These are phyloP conservation scores for Tyrophagus putrescentiae DNA, from an alignment of 1,140 invertebrate genomes.

Conservation along the genomic window DNA sequence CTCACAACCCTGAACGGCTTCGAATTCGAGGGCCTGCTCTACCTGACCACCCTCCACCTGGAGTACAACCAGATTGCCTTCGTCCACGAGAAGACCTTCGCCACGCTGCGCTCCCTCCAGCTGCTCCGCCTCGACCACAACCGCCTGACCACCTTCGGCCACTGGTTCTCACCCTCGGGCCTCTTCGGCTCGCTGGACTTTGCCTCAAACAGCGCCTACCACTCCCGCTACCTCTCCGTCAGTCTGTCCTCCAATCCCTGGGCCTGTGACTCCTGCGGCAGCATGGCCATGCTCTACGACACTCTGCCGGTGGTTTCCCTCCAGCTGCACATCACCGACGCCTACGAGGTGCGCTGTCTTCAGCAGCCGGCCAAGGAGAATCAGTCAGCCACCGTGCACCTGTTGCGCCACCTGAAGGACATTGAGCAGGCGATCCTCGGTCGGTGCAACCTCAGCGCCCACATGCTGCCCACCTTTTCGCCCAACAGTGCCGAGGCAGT, in stretches of 20 bases:
- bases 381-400: conserved; percentile 15
- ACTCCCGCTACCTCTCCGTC: conserved; percentile 33
- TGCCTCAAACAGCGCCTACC: conserved; percentile 28
- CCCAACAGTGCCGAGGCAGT: no score
- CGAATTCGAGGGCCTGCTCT: conserved; percentile 48
- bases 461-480: conserved; percentile 2
- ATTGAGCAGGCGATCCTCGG: neutral
- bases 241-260: conserved; percentile 35
- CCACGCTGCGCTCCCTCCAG: conserved; percentile 57
- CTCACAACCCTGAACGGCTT: conserved; percentile 66
- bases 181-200: conserved; percentile 30
- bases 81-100: conserved; percentile 63
- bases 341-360: conserved; percentile 25
- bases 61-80: conserved; percentile 64
- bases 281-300: conserved; percentile 31
- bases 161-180: neutral
- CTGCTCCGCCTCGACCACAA: conserved; percentile 70
- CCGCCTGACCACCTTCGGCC: conserved; percentile 38
- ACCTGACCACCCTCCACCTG: conserved; percentile 60
- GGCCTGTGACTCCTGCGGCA: conserved; percentile 36
- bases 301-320: conserved; percentile 31
- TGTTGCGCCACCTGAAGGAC: neutral
- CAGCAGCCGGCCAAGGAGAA: conserved; percentile 19
- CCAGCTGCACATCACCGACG: conserved; percentile 27
- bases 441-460: conserved; percentile 3